These are phyloP conservation scores for Melanchra persicariae DNA, from an alignment of 2,888 invertebrate genomes.

Conservation along the genomic window DNA sequence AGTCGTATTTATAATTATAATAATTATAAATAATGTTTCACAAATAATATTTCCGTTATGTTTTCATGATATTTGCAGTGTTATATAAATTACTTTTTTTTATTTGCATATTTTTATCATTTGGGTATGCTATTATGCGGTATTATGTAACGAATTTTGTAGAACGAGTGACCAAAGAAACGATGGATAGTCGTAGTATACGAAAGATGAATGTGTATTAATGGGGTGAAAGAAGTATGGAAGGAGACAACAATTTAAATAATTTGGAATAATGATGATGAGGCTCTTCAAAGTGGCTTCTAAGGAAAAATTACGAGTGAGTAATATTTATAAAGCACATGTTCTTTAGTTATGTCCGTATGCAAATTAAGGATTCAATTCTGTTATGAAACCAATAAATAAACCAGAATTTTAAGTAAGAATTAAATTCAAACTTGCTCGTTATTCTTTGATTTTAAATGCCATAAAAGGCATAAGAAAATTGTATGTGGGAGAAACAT, in stretches of 20 bases:
- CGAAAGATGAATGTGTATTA: too few species aligned
- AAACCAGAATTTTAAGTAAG: slow-evolving; percentile 13
- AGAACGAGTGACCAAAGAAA: too few species aligned
- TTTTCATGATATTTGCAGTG: neutral
- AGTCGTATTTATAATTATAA: slow-evolving; percentile 19
- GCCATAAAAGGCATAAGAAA: slow-evolving; percentile 18
- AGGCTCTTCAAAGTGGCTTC: too few species aligned
- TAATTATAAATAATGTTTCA: slow-evolving; percentile 10
- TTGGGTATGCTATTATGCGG: neutral
- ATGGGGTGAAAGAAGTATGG: too few species aligned
- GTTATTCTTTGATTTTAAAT: slow-evolving; percentile 22
- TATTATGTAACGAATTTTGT: slow-evolving; percentile 31
- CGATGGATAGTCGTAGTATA: too few species aligned
- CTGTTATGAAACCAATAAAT: slow-evolving; percentile 27
- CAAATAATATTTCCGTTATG: slow-evolving; percentile 19
- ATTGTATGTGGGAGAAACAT: slow-evolving; percentile 9
- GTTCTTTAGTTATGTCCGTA: neutral
- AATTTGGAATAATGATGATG: neutral
- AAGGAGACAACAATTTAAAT: neutral
- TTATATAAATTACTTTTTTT: slow-evolving; percentile 14
- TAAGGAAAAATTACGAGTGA: too few species aligned
- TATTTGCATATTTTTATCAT: neutral
- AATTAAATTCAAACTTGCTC: slow-evolving; percentile 18
- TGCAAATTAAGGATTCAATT: neutral
- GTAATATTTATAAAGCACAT: neutral